phyloP scores from a whole-genome alignment of 2,797 vertebrate genomes.

The Molothrus ater region DNA sequence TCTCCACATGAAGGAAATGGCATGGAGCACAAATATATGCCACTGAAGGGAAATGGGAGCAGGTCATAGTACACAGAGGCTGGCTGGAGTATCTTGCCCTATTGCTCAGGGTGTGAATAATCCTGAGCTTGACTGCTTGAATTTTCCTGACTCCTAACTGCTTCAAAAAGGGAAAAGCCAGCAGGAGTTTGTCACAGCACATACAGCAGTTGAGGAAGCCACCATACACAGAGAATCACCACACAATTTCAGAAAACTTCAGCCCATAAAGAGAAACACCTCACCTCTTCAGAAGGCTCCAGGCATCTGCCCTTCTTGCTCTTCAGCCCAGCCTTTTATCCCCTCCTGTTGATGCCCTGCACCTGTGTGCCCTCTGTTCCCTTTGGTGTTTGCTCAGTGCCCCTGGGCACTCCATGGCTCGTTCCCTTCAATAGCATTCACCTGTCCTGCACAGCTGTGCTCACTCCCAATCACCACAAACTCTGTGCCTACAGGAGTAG shows the following conservation, averaged over 20 bases:
- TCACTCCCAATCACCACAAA: neutral
- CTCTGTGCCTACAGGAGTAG: neutral
- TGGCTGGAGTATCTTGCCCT: neutral
- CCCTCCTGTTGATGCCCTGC: neutral
- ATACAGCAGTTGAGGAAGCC: neutral
- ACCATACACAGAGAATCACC: too few species aligned
- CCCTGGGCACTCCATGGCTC: neutral
- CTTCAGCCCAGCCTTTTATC: neutral
- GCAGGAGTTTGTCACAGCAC: neutral
- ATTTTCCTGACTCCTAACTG: neutral
- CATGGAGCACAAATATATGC: neutral
- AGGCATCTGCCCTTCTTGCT: too few species aligned
- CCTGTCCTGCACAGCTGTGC: neutral
- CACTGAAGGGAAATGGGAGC: neutral
- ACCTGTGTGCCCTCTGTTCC: neutral
- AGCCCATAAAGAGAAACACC: neutral
- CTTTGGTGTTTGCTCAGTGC: neutral
- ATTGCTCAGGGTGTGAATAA: neutral
- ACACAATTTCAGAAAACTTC: neutral
- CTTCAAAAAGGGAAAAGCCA: neutral
- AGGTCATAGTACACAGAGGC: neutral
- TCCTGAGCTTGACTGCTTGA: neutral
- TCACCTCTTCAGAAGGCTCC: fast-evolving
- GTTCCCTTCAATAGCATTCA: neutral
- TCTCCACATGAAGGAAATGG: neutral